These are phyloP conservation scores for Zootermopsis nevadensis DNA, from an alignment of 2,888 invertebrate genomes.

Conservation along the genomic window DNA sequence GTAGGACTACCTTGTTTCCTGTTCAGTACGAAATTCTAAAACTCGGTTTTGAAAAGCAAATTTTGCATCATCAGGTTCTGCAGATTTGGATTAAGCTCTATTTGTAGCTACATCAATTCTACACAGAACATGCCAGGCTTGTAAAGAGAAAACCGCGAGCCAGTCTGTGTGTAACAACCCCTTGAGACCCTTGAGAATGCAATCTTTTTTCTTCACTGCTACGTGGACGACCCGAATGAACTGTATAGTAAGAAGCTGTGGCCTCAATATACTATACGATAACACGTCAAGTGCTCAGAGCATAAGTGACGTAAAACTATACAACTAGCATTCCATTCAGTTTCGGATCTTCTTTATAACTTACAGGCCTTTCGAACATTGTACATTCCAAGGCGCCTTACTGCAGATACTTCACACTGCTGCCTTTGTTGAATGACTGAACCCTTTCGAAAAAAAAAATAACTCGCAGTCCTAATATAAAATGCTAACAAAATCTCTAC, in stretches of 20 bases:
- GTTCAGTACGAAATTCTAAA: not conserved
- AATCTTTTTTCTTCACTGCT: not conserved
- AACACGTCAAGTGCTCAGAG: not conserved
- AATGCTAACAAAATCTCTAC: too few species aligned
- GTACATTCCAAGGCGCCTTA: too few species aligned
- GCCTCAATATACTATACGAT: not conserved
- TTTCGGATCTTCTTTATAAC: too few species aligned
- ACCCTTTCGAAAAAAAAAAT: too few species aligned
- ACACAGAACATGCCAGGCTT: not conserved
- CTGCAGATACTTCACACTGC: too few species aligned
- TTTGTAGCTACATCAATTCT: not conserved
- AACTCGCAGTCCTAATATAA: too few species aligned
- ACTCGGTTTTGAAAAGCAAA: not conserved
- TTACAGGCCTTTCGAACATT: too few species aligned
- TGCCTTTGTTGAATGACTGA: too few species aligned
- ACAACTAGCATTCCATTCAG: too few species aligned
- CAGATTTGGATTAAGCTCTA: not conserved
- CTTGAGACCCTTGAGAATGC: not conserved
- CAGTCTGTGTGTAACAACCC: not conserved
- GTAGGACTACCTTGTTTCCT: too few species aligned
- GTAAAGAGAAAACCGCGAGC: not conserved
- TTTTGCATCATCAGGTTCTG: not conserved
- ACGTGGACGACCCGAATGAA: not conserved
- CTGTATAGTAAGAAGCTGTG: not conserved
- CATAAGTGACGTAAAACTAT: not conserved